Evolutionary conservation across 2,797 vertebrate genomes (phyloP), one percentile per base, ranked within the genome.

Genomic region (Platalea minor): DNA sequence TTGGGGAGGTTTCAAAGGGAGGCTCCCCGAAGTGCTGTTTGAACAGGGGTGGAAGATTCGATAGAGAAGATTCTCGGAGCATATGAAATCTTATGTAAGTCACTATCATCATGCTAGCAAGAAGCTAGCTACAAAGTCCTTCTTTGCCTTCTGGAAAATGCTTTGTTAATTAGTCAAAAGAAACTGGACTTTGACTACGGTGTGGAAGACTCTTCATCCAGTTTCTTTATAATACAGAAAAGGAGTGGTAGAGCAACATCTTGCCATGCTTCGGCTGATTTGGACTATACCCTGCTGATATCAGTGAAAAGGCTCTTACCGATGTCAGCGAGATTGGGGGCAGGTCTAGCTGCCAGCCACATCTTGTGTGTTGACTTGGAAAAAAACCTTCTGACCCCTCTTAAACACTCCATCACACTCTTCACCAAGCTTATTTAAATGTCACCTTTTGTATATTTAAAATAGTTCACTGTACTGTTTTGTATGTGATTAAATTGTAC

Each of bases 401-500:
- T 45, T 60, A 73, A 50, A 45, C 29, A 10, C 41, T 67, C 29
- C 20, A 51, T 35, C 57, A 75, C 12, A 5, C 26, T 64, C 65
- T 69, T 91, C 35, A 59, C 11, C 60, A 72, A 65, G 33, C 31
- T 72, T 78, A 59, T 64, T 91, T 28, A 64, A 77, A 69, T 65
- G 53, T 19, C 41, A 51, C 11, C 13, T 91, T 83, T 78, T 89
- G 73, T 86, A 11, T 77, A 53, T 69, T 51, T 65, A 28, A 78
- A 70, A 78, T 35, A 68, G 35, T 54, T 76, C 12, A 15, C 68
- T 96, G 84, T 93, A 88, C 25, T 75, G 25, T 51, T 93, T 39
- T 59, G 11, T 80, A 54, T 72, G 39, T 54, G n/a, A 96, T 96
- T 94, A 95, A 95, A 88, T 83, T 60, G 51, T 69, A 29, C 39